These are phyloP conservation scores for Megaceryle maxima DNA, from an alignment of 2,113 vertebrate genomes.

Conservation along the genomic window DNA sequence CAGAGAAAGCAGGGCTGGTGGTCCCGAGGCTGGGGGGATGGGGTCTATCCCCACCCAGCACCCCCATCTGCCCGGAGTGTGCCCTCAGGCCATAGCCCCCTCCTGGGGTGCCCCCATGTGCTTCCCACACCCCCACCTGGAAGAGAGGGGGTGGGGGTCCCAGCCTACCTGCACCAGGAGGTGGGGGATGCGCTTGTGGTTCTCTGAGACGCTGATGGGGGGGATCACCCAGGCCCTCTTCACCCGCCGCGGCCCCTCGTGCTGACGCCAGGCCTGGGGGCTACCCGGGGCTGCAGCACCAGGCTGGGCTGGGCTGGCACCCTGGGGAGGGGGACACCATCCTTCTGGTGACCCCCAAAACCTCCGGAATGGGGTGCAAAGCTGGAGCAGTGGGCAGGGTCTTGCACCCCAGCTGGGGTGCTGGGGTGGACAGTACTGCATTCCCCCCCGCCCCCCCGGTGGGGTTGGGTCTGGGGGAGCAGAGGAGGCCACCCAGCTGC, in stretches of 20 bases:
- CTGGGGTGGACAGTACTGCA: fast-evolving
- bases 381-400: not conserved
- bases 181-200: slow-evolving; percentile 90
- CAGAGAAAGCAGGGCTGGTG: not conserved
- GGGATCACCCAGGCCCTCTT: slow-evolving; percentile 97
- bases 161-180: slow-evolving; percentile 88
- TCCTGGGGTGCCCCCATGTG: not conserved
- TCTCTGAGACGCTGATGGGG: slow-evolving; percentile 91
- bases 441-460: too few relatives aligned
- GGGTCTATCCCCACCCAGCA: not conserved
- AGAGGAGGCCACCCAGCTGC: not conserved
- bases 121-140: not conserved
- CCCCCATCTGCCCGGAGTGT: not conserved
- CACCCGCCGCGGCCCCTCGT: slow-evolving; percentile 62
- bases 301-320: not conserved
- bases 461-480: not conserved
- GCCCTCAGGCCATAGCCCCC: not conserved
- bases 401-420: not conserved
- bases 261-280: slow-evolving; percentile 72
- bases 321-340: not conserved
- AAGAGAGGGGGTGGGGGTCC: not conserved
- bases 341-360: not conserved
- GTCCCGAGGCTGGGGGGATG: not conserved
- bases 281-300: not conserved
- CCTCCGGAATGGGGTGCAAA: fast-evolving